These are phyloP conservation scores for Lamellibrachia columna DNA, from an alignment of 2,888 invertebrate genomes.

Conservation along the genomic window DNA sequence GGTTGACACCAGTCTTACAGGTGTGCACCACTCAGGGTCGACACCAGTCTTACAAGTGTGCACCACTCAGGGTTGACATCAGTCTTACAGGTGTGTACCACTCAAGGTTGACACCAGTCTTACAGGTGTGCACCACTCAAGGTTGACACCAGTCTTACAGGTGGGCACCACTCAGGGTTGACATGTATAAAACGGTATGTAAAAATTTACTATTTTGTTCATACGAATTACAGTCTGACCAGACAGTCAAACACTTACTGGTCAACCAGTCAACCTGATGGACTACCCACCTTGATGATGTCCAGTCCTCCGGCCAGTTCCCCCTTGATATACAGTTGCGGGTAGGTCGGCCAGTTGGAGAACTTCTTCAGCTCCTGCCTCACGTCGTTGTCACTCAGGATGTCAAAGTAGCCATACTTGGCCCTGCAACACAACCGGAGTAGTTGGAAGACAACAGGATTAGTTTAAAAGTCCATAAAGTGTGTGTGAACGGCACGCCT, in stretches of 20 bases:
- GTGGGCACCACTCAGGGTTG: neutral
- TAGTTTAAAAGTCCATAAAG: constrained; percentile 25
- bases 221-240: neutral
- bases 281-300: constrained; percentile 64
- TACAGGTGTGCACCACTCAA: too few relatives aligned
- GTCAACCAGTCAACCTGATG: neutral
- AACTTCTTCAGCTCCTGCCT: constrained; percentile 66
- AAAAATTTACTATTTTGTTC: neutral
- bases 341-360: constrained; percentile 71
- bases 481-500: too few relatives aligned
- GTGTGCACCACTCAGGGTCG: too few relatives aligned
- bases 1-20: too few relatives aligned
- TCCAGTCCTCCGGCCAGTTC: constrained; percentile 71
- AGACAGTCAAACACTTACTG: constrained; percentile 17
- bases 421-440: constrained; percentile 41
- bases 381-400: constrained; percentile 69
- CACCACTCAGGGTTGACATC: too few relatives aligned
- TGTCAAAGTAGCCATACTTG: constrained; percentile 69
- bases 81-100: too few relatives aligned
- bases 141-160: too few relatives aligned
- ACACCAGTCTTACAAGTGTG: too few relatives aligned
- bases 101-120: too few relatives aligned
- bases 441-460: constrained; percentile 21
- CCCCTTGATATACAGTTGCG: constrained; percentile 70
- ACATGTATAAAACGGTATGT: neutral